phyloP scores from a whole-genome alignment of 2,113 vertebrate genomes.

The Pungitius pungitius region DNA sequence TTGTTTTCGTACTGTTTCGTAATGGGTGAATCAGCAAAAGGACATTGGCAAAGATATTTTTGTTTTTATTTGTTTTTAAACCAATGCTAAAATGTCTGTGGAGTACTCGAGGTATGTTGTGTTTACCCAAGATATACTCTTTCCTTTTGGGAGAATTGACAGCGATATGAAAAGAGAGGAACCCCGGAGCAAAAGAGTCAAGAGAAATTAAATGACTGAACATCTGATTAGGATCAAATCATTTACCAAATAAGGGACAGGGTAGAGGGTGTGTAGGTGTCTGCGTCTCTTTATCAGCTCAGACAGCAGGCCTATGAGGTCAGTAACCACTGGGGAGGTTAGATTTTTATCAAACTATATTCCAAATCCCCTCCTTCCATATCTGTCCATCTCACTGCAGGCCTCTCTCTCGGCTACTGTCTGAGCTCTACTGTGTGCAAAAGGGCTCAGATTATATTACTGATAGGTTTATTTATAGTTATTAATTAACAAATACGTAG shows the following conservation, averaged over 20 bases:
- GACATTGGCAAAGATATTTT: background rate
- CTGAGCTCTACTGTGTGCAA: slow-evolving; percentile 35
- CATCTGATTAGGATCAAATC: slow-evolving; percentile 66
- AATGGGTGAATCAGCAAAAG: slow-evolving; percentile 34
- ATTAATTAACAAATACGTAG: background rate
- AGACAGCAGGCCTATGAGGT: slow-evolving; percentile 67
- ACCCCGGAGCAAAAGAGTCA: slow-evolving; percentile 26
- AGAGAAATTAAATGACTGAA: slow-evolving; percentile 51
- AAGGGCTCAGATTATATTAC: slow-evolving; percentile 39
- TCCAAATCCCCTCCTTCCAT: slow-evolving; percentile 9
- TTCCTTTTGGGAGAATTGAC: slow-evolving; percentile 30
- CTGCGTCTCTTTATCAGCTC: slow-evolving; percentile 53
- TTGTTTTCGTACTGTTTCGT: background rate
- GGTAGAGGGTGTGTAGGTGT: slow-evolving; percentile 7
- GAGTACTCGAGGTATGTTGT: background rate
- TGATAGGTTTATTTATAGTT: slow-evolving; percentile 16
- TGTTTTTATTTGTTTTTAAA: background rate
- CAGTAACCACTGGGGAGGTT: slow-evolving; percentile 70
- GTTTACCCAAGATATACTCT: slow-evolving; percentile 35
- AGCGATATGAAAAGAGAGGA: slow-evolving; percentile 46
- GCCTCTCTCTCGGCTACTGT: slow-evolving; percentile 42
- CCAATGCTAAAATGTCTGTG: background rate
- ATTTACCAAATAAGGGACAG: slow-evolving; percentile 51
- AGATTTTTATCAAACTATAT: slow-evolving; percentile 65
- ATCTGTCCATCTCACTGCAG: slow-evolving; percentile 45